These are phyloP conservation scores for Lerema accius DNA, from an alignment of 1,140 invertebrate genomes.

Conservation along the genomic window DNA sequence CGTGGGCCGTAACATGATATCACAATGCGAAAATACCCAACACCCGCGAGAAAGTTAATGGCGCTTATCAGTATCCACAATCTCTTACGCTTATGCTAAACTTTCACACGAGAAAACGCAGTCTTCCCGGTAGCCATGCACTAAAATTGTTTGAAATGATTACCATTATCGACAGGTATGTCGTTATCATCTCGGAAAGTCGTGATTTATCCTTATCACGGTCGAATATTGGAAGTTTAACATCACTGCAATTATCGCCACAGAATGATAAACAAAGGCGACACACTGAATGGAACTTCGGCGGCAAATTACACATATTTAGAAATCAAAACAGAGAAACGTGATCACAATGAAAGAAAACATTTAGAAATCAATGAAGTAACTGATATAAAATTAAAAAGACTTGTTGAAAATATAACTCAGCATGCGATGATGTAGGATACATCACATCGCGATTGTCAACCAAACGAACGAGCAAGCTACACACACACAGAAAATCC, in stretches of 20 bases:
- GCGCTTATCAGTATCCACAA: conserved; percentile 83
- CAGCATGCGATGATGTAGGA: conserved; percentile 81
- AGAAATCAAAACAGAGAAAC: conserved; percentile 79
- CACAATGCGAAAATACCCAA: conserved; percentile 84
- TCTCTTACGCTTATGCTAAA: conserved; percentile 80
- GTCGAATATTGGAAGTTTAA: conserved; percentile 84
- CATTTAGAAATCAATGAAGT: conserved; percentile 80
- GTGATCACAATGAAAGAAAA: conserved; percentile 78
- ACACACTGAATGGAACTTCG: conserved; percentile 86
- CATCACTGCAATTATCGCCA: conserved; percentile 84
- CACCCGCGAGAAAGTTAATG: conserved; percentile 84
- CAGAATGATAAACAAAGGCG: conserved; percentile 85
- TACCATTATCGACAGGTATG: conserved; percentile 81
- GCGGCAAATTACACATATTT: conserved; percentile 87
- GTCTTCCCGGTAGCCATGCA: conserved; percentile 48
- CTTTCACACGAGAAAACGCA: conserved; percentile 81
- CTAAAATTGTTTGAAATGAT: conserved; percentile 59
- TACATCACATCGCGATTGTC: conserved; percentile 83
- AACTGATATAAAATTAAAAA: conserved; percentile 80
- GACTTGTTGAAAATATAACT: conserved; percentile 80
- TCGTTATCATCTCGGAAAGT: conserved; percentile 82
- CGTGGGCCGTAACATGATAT: conserved; percentile 83
- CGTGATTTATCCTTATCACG: conserved; percentile 83
- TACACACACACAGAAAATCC: conserved; percentile 72
- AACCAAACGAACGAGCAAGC: conserved; percentile 81